A percentile compares a stretch with the other conserved stretches of the same genome.
phyloP scores from a whole-genome alignment of 2,888 invertebrate genomes.

The Conops quadrifasciatus region DNA sequence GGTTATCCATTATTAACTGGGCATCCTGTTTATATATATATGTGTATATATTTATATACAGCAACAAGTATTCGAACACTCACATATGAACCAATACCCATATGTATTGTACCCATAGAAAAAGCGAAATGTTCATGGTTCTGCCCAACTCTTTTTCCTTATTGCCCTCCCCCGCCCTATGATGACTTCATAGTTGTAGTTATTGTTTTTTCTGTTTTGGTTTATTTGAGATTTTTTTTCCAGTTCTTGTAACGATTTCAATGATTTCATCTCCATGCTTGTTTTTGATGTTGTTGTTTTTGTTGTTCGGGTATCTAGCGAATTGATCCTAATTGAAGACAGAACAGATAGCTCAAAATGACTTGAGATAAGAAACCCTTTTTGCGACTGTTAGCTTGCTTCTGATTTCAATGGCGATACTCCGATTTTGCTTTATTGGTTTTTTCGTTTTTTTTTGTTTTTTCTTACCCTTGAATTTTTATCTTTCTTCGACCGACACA shows the following conservation, averaged over 20 bases:
- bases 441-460: not conserved
- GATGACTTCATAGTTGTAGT: too few relatives aligned
- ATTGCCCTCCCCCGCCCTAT: too few relatives aligned
- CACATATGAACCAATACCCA: too few relatives aligned
- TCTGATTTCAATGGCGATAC: not conserved
- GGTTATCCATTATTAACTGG: too few relatives aligned
- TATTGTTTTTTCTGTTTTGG: not conserved
- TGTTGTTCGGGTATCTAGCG: not conserved
- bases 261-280: not conserved
- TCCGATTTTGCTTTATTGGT: constrained; percentile 9
- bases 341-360: constrained; percentile 37
- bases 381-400: not conserved
- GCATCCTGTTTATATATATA: too few relatives aligned
- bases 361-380: constrained; percentile 35
- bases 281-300: constrained; percentile 2
- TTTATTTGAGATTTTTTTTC: constrained; percentile 13
- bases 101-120: too few relatives aligned
- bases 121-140: too few relatives aligned
- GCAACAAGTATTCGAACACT: too few relatives aligned
- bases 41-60: too few relatives aligned
- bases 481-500: not conserved
- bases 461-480: not conserved
- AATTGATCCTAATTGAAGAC: constrained; percentile 41
- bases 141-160: too few relatives aligned
- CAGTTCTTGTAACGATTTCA: not conserved